phyloP scores from a whole-genome alignment of 1,140 invertebrate genomes.

The Euglossa dilemma region DNA sequence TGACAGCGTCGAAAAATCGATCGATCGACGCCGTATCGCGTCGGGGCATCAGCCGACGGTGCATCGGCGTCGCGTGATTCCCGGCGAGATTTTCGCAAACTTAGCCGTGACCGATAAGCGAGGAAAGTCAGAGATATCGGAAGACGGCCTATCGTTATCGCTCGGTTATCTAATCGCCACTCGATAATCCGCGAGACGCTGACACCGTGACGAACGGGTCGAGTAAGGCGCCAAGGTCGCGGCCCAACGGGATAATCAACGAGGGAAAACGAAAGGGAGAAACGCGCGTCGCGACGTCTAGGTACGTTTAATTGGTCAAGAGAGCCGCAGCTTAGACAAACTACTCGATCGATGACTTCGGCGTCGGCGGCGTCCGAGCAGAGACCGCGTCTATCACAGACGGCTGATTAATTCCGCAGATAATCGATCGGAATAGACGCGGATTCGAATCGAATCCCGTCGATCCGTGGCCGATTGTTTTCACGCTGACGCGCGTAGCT shows the following conservation, averaged over 20 bases:
- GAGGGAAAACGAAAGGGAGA: not conserved
- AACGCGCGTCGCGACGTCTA: not conserved
- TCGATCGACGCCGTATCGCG: not conserved
- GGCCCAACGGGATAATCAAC: not conserved
- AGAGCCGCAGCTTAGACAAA: too few relatives aligned
- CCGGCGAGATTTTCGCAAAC: conserved; percentile 38
- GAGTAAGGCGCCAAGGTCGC: conserved; percentile 38
- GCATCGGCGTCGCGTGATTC: not conserved
- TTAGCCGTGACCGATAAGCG: conserved; percentile 54
- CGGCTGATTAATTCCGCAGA: conserved; percentile 45
- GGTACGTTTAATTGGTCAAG: too few relatives aligned
- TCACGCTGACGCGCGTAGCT: conserved; percentile 13
- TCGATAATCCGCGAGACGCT: conserved; percentile 37
- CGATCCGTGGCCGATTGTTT: conserved; percentile 21
- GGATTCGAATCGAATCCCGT: conserved; percentile 42
- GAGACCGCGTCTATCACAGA: conserved; percentile 33
- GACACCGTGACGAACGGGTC: not conserved
- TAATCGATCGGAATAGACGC: conserved; percentile 45
- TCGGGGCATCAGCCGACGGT: not conserved
- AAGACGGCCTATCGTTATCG: conserved; percentile 19
- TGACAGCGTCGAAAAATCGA: not conserved
- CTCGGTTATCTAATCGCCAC: conserved; percentile 57
- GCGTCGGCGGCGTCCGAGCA: conserved; percentile 29
- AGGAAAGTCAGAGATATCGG: conserved; percentile 54
- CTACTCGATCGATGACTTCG: conserved; percentile 19